Evolutionary conservation across 1,140 invertebrate species (phyloP), one percentile per base, ranked within the genome.

Genomic region (Rhyzopertha dominica): DNA sequence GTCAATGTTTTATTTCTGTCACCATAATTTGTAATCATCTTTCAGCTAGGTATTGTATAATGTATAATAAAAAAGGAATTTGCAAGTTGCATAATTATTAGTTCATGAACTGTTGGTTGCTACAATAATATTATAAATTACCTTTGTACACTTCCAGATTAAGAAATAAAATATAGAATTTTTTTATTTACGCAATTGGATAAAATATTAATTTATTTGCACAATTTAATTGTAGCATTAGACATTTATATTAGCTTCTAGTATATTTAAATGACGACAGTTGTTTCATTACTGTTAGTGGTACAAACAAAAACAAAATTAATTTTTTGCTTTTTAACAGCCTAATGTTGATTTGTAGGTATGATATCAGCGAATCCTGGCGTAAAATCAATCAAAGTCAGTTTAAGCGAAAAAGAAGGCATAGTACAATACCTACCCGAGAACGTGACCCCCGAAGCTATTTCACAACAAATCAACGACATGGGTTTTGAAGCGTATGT

Each of bases 401-500:
- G 75, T 47, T 61, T 87, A 30, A 66, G 73, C 8, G 66, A 67
- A 1, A 80, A 79, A 54, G 72, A 72, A 36, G 84, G 80, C 0
- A 66, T 52, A 13, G 74, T 87, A 2, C 58, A 68, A 19, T 82
- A 74, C 51, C 59, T 69, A 35, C 54, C 56, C 1, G 54, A 54
- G 0, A 59, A 69, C 32, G 52, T 79, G 13, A 74, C 68, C 3
- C 62, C 80, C 0, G 62, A 70, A 13, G 59, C 78, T 39, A 76
- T 88, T 44, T 75, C 75, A 1, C 73, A 76, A 25, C 70, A 69
- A 30, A 79, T 88, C 13, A 76, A 83, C 43, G 80, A 83, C 39
- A 78, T 87, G 73, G 84, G 84, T 2, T 87, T 87, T 49, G 79
- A 79, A 40, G 78, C 82, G 1, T 72, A 61, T 12, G 65, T 85